phyloP scores from a whole-genome alignment of 2,113 vertebrate species.

The Equus przewalskii region DNA sequence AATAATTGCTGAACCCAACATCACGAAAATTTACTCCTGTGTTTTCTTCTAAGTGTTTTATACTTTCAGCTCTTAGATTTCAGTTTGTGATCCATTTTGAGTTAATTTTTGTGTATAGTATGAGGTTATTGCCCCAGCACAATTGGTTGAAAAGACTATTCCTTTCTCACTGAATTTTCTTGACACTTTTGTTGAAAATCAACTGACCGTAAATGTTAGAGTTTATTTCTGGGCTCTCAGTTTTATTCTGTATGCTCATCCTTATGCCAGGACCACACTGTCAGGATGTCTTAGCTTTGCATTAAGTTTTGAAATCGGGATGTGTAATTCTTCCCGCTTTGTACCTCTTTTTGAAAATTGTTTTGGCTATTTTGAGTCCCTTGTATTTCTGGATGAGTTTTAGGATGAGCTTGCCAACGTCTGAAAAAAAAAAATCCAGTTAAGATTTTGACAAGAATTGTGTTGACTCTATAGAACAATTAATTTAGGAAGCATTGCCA shows the following conservation, averaged over 20 bases:
- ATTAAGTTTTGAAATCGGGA: not conserved
- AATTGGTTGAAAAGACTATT: not conserved
- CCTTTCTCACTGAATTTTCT: not conserved
- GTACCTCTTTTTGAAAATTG: not conserved
- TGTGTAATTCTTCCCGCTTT: not conserved
- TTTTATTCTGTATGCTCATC: not conserved
- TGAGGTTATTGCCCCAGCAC: not conserved
- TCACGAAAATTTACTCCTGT: not conserved
- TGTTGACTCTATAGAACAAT: not conserved
- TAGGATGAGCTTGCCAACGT: not conserved
- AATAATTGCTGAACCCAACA: not conserved
- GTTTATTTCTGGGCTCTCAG: not conserved
- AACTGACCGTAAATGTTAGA: not conserved
- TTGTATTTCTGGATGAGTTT: not conserved
- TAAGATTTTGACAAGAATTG: not conserved
- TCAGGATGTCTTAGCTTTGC: not conserved
- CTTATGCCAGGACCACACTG: not conserved
- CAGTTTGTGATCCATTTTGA: not conserved
- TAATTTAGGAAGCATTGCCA: not conserved
- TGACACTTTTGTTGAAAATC: not conserved
- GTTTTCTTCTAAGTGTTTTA: slow-evolving; percentile 31
- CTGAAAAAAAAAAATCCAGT: not conserved
- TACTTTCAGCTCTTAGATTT: not conserved
- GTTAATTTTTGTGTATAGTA: not conserved
- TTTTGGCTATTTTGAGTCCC: not conserved